Evolutionary conservation across 2,888 invertebrate species (phyloP), one percentile per base, ranked within the genome.

Genomic region (Trilocha varians): DNA sequence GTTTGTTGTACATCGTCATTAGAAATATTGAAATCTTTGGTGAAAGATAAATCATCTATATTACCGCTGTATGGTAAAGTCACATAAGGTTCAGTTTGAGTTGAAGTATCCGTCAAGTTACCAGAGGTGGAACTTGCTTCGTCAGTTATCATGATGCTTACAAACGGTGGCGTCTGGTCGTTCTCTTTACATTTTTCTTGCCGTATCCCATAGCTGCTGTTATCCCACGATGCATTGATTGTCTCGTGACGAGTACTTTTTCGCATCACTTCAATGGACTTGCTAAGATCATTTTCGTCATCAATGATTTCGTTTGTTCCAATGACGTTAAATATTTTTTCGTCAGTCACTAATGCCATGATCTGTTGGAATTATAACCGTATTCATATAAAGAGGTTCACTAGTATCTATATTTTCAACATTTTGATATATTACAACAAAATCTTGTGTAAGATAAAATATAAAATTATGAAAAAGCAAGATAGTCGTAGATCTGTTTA

Each of bases 201-300:
- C 47, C 61, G 52, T 41, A 65, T 59, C 45, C 56, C 48, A 55
- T 68, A 65, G 54, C 50, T 52, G 54, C 52, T 70, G 41, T 56
- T 57, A 45, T 78, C 78, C 78, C 78, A 84, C 48, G 83, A 84
- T 46, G 66, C 65, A 46, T 80, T 63, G 47, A 69, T 56, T 35
- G 48, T 45, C 40, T 69, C 60, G 39, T 58, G 50, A 50, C 56
- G 56, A 39, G 59, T 52, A 53, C 69, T 70, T 75, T 71, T 75
- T 45, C 84, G 63, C 47, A 84, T 62, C 45, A 67, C 57, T 73
- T 84, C 85, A 40, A 82, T 55, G 4, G 78, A 72, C 52, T 66
- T 42, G 32, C 35, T 63, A 48, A 59, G 45, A 44, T 45, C 55
- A 53, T 56, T 49, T 49, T 57, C 59, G 44, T 45, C 50, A 44